phyloP scores from a whole-genome alignment of 2,888 invertebrate species.

The Coleophora flavipennella region DNA sequence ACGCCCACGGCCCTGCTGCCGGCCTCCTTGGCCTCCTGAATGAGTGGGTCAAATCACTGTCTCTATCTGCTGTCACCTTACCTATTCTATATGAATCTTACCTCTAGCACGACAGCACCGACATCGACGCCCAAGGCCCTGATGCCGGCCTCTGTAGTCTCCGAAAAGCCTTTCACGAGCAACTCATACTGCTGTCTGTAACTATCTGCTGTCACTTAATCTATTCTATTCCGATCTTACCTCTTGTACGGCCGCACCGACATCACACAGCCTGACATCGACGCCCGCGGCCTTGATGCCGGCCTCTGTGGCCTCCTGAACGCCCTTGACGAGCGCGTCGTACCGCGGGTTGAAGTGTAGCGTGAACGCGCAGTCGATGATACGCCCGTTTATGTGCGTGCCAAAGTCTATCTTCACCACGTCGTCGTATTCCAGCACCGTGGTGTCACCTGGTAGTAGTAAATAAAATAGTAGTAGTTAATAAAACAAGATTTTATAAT shows the following conservation, averaged over 20 bases:
- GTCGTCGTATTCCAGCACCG: slow-evolving; percentile 95
- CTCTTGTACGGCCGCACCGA: slow-evolving; percentile 97
- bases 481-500: too few species aligned
- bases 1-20: slow-evolving; percentile 97
- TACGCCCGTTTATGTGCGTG: slow-evolving; percentile 97
- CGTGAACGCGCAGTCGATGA: slow-evolving; percentile 99
- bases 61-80: too few species aligned
- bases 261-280: slow-evolving; percentile 97
- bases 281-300: slow-evolving; percentile 97
- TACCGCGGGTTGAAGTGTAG: slow-evolving; percentile 97
- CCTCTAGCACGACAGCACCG: too few species aligned
- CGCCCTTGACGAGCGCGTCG: slow-evolving; percentile 94
- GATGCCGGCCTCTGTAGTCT: too few species aligned
- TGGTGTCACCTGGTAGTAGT: slow-evolving; percentile 79
- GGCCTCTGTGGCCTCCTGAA: slow-evolving; percentile 98
- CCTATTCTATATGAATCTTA: too few species aligned
- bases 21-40: slow-evolving; percentile 98
- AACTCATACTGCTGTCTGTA: too few species aligned
- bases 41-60: too few species aligned
- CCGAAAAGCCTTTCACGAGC: too few species aligned
- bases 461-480: too few species aligned
- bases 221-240: slow-evolving; percentile 20
- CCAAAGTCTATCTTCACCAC: slow-evolving; percentile 99
- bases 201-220: too few species aligned
- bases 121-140: too few species aligned